Evolutionary conservation across 2,888 invertebrate species (phyloP), one percentile per base, ranked within the genome.

Genomic region (Nomada fabriciana): DNA sequence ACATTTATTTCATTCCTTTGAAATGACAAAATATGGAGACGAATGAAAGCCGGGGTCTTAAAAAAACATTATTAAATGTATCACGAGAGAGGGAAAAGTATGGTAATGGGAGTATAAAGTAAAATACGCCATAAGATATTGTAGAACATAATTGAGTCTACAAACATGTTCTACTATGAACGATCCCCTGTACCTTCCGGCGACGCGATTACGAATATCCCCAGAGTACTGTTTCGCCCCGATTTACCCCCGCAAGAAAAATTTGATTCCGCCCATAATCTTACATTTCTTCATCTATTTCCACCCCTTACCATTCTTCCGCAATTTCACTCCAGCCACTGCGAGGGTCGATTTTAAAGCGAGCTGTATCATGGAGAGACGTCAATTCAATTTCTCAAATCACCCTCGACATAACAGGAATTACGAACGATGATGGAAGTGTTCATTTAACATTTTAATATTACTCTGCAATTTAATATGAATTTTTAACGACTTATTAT

Each of bases 171-270:
- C 60, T n/a, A 55, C 53, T 73, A 73, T 65, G 64, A 65, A 69
- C 20, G 53, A 25, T 43, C 29, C 80, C 61, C 23, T 29, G 10
- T 61, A 36, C 60, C 80, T 73, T 29, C 65, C 68, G 61, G 72
- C 76, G 55, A 63, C 67, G 42, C 80, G 80, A 81, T 83, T 82
- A 82, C 70, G 42, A 63, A 23, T 15, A 59, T 78, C 83, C 83
- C 83, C 1, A 18, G 82, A 69, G 83, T 82, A 82, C 67, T 60
- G 82, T 82, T 82, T 55, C 52, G 67, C 13, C 75, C 78, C 83
- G 83, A 83, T 83, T 83, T 83, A 69, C 55, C 71, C 78, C 68
- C 18, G 50, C 43, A 82, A 82, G 78, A 78, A 83, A 82, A 83
- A 82, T 83, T 82, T 63, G 42, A 82, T 82, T 72, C 78, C 67